Conservation (phyloP, 1,140 invertebrate genomes). For the Polypedilum pembai region DNA sequence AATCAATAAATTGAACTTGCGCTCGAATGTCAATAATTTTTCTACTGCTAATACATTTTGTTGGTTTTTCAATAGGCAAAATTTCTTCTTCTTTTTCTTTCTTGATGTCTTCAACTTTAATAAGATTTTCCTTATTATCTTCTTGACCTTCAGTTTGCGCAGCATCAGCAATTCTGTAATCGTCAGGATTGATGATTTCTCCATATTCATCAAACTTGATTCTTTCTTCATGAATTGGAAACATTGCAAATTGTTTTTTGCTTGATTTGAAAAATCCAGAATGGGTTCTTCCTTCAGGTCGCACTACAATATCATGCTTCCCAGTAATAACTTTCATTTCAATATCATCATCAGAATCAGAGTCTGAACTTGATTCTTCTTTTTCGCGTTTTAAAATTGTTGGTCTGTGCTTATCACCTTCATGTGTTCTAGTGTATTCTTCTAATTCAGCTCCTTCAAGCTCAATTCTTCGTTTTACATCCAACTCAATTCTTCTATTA, state of each 20-base stretch:
- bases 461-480: slow-evolving; percentile 65
- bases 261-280: slow-evolving; percentile 83
- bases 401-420: slow-evolving; percentile 47
- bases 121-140: slow-evolving; percentile 63
- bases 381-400: slow-evolving; percentile 41
- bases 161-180: slow-evolving; percentile 72
- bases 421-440: slow-evolving; percentile 66
- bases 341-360: slow-evolving; percentile 81
- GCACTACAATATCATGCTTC: slow-evolving; percentile 83
- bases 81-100: slow-evolving; percentile 47
- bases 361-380: slow-evolving; percentile 43
- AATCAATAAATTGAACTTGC: slow-evolving; percentile 91
- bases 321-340: slow-evolving; percentile 71
- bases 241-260: slow-evolving; percentile 94
- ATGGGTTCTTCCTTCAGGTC: slow-evolving; percentile 61
- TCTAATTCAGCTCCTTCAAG: slow-evolving; percentile 89
- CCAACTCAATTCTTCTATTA: slow-evolving; percentile 63
- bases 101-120: slow-evolving; percentile 34
- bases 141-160: slow-evolving; percentile 47
- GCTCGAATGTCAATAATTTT: slow-evolving; percentile 74
- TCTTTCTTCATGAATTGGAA: slow-evolving; percentile 87
- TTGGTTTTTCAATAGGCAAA: slow-evolving; percentile 64
- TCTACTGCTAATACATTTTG: slow-evolving; percentile 77
- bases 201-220: slow-evolving; percentile 92
- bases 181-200: slow-evolving; percentile 85